Base-by-base conservation (phyloP, 2,113 vertebrate species). In the Sakesphorus luctuosus region DNA sequence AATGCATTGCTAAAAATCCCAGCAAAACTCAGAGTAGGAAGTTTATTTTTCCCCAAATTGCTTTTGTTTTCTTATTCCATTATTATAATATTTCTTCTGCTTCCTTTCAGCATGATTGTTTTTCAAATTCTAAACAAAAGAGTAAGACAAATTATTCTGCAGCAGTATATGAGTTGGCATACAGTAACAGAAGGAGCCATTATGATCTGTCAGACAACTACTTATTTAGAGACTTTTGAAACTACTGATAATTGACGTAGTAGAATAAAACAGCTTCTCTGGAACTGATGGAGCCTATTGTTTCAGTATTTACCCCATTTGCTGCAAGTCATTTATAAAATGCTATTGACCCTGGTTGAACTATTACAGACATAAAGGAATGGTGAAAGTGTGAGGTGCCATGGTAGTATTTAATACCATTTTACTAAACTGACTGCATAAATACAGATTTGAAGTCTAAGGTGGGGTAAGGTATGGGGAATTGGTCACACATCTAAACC, bases 211-310 rank as follows among this genome's bases (percentile, higher is more conserved):
- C 95, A 96, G 90, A 90, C 77, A 95, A 93, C 84, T 97, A 97
- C 90, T 93, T 95, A 95, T 94, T 96, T 97, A 96, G 91, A 49
- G 84, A 96, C 84, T 95, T 96, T 88, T 91, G 85, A 92, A 95
- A 97, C 91, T 73, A 93, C 63, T 84, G 95, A 88, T 94, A 96
- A 97, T 97, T 96, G 96, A 95, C 84, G 87, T 69, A 72, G 82
- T 83, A 92, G 95, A 95, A 95, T 86, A 93, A 95, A 97, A 90
- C 88, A 93, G 86, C 72, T 92, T 94, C 84, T 91, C 91, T 95
- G 93, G 62, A 96, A 86, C n/a, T 89, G 91, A 91, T 92, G 91
- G 43, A 93, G 83, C 65, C 81, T 95, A 93, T 95, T 97, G 95
- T 95, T 94, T 82, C 93, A 94, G 76, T 58, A 75, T 50, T 94